phyloP scores from a whole-genome alignment of 64 coral and sea anemone species.

The Pachyseris speciosa region DNA sequence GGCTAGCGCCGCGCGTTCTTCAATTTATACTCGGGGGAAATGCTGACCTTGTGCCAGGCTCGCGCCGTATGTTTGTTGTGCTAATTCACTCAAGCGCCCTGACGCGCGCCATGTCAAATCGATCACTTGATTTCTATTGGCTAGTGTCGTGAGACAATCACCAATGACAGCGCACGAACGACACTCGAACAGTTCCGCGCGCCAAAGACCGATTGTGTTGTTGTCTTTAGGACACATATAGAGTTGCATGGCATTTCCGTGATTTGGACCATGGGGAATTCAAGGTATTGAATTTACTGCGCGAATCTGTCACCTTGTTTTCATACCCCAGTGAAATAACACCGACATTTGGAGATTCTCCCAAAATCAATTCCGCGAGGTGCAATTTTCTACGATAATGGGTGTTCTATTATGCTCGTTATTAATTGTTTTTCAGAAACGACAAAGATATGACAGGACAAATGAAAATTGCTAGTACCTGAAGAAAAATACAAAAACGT shows the following conservation, averaged over 20 bases:
- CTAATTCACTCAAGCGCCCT: conserved; percentile 45
- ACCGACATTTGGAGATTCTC: conserved; percentile 13
- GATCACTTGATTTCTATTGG: conserved; percentile 23
- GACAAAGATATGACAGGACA: conserved; percentile 49
- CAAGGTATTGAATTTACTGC: not conserved
- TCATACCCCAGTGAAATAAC: conserved; percentile 6
- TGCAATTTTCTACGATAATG: conserved; percentile 33
- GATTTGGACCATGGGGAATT: not conserved
- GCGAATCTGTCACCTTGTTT: not conserved
- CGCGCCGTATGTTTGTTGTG: conserved; percentile 61
- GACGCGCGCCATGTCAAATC: conserved; percentile 49
- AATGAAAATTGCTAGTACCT: conserved; percentile 41
- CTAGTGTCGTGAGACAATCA: conserved; percentile 19
- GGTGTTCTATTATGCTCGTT: conserved; percentile 36
- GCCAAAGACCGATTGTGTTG: conserved; percentile 43
- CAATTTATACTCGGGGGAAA: conserved; percentile 52
- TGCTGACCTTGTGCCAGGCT: conserved; percentile 52
- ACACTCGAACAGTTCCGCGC: conserved; percentile 30
- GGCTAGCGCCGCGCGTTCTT: conserved; percentile 22
- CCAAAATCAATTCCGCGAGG: conserved; percentile 3
- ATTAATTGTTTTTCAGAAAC: conserved; percentile 33
- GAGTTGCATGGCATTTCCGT: conserved; percentile 7
- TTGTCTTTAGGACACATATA: conserved; percentile 8
- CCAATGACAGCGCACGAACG: conserved; percentile 25
- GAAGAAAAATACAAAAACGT: conserved; percentile 20